These are phyloP conservation scores for Psittacula derbiana DNA, from an alignment of 2,797 vertebrate genomes.

Conservation along the genomic window DNA sequence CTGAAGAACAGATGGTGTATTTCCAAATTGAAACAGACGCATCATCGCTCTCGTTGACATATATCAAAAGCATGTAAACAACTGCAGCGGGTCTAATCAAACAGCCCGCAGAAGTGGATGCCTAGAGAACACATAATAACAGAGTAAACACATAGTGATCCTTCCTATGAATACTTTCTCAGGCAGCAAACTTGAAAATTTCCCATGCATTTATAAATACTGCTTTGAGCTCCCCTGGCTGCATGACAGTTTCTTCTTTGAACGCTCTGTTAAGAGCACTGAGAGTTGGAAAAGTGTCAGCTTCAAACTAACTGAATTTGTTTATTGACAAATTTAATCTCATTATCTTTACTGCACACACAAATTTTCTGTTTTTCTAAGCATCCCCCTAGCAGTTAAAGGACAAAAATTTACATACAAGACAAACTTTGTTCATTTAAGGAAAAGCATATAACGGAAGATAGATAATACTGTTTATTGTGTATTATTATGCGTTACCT, in stretches of 20 bases:
- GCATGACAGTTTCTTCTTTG: neutral
- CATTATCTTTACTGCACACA: neutral
- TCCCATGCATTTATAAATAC: neutral
- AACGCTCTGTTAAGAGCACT: neutral
- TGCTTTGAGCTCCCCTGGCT: neutral
- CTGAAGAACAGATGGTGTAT: neutral
- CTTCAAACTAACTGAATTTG: neutral
- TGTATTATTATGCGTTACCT: neutral
- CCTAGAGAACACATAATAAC: neutral
- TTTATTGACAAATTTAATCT: neutral
- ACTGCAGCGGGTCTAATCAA: neutral
- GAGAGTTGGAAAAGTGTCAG: neutral
- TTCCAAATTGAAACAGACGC: neutral
- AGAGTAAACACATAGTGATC: neutral
- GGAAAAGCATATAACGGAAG: neutral
- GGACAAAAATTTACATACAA: neutral
- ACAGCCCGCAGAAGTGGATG: neutral
- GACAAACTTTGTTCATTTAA: neutral
- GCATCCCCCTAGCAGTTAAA: neutral
- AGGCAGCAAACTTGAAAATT: neutral
- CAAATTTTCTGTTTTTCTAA: neutral
- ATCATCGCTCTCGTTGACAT: neutral
- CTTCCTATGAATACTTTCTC: neutral
- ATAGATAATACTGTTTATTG: neutral
- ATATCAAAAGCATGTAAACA: neutral